A percentile compares a stretch with the other conserved stretches of the same genome.
Conservation (phyloP, 1,140 invertebrate genomes). For the Microplitis mediator region DNA sequence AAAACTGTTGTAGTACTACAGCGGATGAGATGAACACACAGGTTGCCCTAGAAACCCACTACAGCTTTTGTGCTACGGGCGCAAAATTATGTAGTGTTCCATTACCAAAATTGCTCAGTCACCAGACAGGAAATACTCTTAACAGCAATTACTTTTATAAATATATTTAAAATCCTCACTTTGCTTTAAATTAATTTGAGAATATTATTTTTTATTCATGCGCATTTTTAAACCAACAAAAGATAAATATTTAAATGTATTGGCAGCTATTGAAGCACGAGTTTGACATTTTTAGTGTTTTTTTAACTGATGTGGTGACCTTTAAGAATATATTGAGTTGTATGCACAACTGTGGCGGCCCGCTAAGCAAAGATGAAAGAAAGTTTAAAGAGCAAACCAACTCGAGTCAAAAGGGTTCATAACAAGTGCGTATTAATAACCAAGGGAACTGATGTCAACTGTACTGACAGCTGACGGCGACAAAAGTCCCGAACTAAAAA, state of each 20-base stretch:
- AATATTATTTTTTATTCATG: too few relatives aligned
- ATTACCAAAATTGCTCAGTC: conserved; percentile 12
- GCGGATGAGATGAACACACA: not conserved
- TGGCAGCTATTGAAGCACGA: too few relatives aligned
- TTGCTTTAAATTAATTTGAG: too few relatives aligned
- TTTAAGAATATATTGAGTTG: too few relatives aligned
- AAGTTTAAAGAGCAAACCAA: conserved; percentile 2
- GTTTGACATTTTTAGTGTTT: too few relatives aligned
- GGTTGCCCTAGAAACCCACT: not conserved
- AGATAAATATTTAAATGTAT: too few relatives aligned
- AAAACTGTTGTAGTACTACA: not conserved
- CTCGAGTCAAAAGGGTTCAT: conserved; percentile 22
- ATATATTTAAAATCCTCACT: too few relatives aligned
- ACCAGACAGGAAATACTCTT: not conserved
- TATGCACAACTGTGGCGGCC: not conserved
- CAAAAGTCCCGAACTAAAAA: not conserved
- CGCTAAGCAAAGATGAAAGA: not conserved
- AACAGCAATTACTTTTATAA: not conserved
- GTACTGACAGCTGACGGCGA: not conserved
- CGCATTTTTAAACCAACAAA: too few relatives aligned
- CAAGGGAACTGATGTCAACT: not conserved
- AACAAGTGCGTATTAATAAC: conserved; percentile 29
- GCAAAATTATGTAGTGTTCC: conserved; percentile 3
- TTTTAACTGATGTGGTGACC: too few relatives aligned
- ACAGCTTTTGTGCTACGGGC: not conserved